Conservation (phyloP, 2,888 invertebrate species). For the Acanthococcus lagerstroemiae region DNA sequence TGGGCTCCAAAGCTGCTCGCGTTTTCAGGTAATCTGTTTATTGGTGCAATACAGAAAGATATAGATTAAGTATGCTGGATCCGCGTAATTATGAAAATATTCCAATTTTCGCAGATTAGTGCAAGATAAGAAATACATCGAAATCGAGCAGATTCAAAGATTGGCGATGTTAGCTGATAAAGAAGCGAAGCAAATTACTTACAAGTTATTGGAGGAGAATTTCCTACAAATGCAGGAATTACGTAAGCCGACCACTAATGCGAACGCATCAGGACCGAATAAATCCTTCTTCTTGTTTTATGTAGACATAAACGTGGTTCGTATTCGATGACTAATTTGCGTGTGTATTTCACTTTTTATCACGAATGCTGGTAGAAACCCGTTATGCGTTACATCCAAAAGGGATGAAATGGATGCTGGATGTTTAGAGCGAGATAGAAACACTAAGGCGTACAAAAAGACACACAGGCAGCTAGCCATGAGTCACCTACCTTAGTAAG, state of each 20-base stretch:
- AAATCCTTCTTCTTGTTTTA: slow-evolving; percentile 71
- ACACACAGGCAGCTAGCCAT: no score
- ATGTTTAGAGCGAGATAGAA: no score
- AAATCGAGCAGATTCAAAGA: slow-evolving; percentile 85
- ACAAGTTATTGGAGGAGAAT: slow-evolving; percentile 72
- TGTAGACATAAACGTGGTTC: slow-evolving; percentile 49
- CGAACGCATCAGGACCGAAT: slow-evolving; percentile 60
- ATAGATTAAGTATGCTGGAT: neutral
- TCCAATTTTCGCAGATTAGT: slow-evolving; percentile 53
- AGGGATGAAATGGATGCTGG: no score
- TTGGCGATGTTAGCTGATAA: slow-evolving; percentile 88
- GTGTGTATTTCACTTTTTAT: neutral
- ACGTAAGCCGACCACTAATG: slow-evolving; percentile 49
- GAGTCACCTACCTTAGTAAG: no score
- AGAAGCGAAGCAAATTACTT: slow-evolving; percentile 80
- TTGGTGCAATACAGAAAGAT: no score
- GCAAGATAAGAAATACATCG: slow-evolving; percentile 66
- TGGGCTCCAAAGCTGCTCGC: slow-evolving; percentile 72
- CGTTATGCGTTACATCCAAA: no score
- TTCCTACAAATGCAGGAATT: slow-evolving; percentile 60
- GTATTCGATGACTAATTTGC: neutral
- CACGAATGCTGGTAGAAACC: neutral
- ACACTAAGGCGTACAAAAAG: no score
- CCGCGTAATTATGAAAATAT: neutral
- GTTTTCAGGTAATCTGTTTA: slow-evolving; percentile 53